Evolutionary conservation across 2,888 invertebrate genomes (phyloP).

Genomic region (Drosophila incognita): DNA sequence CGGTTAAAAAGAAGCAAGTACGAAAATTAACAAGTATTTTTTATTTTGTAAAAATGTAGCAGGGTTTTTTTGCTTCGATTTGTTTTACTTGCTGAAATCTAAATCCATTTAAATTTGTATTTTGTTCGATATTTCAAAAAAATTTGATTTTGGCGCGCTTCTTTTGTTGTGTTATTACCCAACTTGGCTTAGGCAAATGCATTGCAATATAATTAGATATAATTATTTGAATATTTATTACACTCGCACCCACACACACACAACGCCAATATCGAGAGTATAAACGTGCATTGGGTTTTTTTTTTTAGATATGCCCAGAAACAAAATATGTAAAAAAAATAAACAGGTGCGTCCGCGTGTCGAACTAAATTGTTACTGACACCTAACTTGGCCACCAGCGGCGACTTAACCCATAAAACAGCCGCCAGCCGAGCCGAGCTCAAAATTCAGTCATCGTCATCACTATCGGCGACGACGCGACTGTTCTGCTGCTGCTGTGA

Average conservation of each 20-base stretch:
- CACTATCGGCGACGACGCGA: slow-evolving; percentile 33
- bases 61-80: background rate
- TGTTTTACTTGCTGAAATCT: slow-evolving; percentile 3
- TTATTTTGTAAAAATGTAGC: background rate
- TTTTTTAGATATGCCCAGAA: slow-evolving; percentile 35
- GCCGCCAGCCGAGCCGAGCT: slow-evolving; percentile 53
- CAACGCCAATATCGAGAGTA: slow-evolving; percentile 3
- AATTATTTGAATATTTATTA: slow-evolving; percentile 15
- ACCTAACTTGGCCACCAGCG: slow-evolving; percentile 78
- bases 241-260: slow-evolving; percentile 21
- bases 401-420: slow-evolving; percentile 73
- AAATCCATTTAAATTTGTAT: background rate
- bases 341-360: slow-evolving; percentile 81
- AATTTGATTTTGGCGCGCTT: slow-evolving; percentile 20
- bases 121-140: slow-evolving; percentile 10
- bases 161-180: background rate
- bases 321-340: slow-evolving; percentile 54
- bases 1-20: slow-evolving; percentile 17
- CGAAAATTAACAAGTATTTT: slow-evolving; percentile 5
- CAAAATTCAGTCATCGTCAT: slow-evolving; percentile 44
- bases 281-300: slow-evolving; percentile 20
- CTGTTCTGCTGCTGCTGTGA: slow-evolving; percentile 14
- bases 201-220: slow-evolving; percentile 11
- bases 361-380: slow-evolving; percentile 85
- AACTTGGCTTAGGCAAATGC: slow-evolving; percentile 9